These are phyloP conservation scores for Zygothrica quintamaculata DNA, from an alignment of 2,888 invertebrate genomes.

Conservation along the genomic window DNA sequence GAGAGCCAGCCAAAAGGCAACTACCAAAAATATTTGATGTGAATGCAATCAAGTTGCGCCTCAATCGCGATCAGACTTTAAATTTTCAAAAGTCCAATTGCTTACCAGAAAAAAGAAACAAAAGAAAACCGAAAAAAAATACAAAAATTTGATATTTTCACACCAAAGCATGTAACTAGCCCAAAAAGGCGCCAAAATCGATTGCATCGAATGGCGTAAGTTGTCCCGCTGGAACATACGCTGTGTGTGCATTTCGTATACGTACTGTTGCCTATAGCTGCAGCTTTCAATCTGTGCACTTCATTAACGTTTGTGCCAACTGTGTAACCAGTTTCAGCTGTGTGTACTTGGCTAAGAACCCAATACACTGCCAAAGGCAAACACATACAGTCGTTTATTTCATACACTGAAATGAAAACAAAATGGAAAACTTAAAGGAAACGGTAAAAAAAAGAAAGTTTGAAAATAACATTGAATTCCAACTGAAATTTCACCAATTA, in stretches of 20 bases:
- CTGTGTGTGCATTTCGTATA: constrained; percentile 28
- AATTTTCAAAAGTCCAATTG: too few species aligned
- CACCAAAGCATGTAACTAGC: constrained; percentile 19
- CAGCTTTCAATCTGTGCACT: constrained; percentile 30
- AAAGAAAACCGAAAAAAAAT: constrained; percentile 15
- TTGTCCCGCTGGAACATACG: not conserved
- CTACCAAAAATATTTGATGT: constrained; percentile 32
- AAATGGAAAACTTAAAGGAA: too few species aligned
- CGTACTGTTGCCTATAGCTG: constrained; percentile 4
- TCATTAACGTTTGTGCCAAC: constrained; percentile 36
- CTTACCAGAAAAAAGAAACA: too few species aligned
- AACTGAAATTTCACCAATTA: too few species aligned
- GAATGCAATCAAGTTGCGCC: constrained; percentile 25
- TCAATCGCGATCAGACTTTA: constrained; percentile 1
- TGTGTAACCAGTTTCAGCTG: constrained; percentile 12
- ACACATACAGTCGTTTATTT: constrained; percentile 15
- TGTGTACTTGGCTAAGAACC: not conserved
- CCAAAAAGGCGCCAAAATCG: constrained; percentile 32
- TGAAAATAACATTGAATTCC: too few species aligned
- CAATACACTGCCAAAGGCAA: constrained; percentile 7
- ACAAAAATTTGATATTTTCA: too few species aligned
- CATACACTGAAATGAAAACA: too few species aligned
- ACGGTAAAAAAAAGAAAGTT: too few species aligned
- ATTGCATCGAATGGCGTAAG: constrained; percentile 8
- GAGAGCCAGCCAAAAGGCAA: constrained; percentile 5